Evolutionary conservation across 2,113 vertebrate genomes (phyloP).

Genomic region (Bucco capensis): DNA sequence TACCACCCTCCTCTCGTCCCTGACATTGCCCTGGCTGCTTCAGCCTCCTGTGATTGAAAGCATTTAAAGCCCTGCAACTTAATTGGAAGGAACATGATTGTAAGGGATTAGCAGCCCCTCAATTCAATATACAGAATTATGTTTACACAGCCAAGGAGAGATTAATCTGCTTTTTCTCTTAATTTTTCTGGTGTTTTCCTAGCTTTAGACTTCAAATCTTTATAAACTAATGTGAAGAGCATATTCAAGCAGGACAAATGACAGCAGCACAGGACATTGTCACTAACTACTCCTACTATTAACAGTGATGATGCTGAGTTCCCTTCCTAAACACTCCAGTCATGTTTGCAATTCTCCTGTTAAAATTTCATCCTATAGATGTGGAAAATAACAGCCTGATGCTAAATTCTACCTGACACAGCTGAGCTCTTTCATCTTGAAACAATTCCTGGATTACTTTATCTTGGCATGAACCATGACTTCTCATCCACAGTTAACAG

Average conservation of each 20-base stretch:
- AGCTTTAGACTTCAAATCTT: conserved; percentile 19
- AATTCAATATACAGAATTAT: conserved; percentile 74
- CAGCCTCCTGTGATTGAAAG: conserved; percentile 51
- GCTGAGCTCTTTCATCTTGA: neutral
- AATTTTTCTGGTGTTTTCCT: conserved; percentile 69
- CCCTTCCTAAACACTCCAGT: neutral
- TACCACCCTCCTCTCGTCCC: conserved; percentile 29
- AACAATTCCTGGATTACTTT: neutral
- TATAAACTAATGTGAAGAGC: neutral
- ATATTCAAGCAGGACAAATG: neutral
- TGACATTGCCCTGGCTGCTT: conserved; percentile 23
- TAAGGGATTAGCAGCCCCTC: conserved; percentile 77
- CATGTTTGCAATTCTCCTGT: neutral
- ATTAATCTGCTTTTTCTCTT: conserved; percentile 68
- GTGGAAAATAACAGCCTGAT: neutral
- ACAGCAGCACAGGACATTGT: neutral
- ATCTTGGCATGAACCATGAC: neutral
- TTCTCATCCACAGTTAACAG: neutral
- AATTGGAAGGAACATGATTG: conserved; percentile 75
- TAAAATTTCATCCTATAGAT: neutral
- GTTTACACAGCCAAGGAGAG: conserved; percentile 70
- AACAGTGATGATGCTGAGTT: neutral
- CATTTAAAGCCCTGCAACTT: conserved; percentile 69
- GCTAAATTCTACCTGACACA: neutral
- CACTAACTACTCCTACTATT: neutral